Conservation (phyloP, 2,113 vertebrate genomes). For the Boulengeromyrus knoepffleri region DNA sequence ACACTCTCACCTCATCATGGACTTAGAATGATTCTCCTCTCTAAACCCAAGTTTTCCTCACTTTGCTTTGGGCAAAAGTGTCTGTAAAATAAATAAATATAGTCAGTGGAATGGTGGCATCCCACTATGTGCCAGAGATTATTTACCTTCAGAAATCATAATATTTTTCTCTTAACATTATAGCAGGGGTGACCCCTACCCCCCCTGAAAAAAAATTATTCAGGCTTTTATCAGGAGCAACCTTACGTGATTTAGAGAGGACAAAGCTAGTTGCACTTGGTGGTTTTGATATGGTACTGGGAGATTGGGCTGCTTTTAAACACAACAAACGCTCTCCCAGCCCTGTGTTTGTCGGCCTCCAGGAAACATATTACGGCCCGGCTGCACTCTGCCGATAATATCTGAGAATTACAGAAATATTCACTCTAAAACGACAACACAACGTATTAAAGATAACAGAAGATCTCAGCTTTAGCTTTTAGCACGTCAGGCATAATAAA, state of each 20-base stretch:
- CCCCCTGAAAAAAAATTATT: background rate
- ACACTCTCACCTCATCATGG: background rate
- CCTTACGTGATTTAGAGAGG: background rate
- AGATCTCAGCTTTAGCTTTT: background rate
- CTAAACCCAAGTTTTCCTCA: background rate
- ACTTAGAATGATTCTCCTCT: background rate
- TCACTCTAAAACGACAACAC: background rate
- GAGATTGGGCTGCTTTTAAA: background rate
- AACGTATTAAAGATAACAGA: background rate
- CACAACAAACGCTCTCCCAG: background rate
- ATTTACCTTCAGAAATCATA: background rate
- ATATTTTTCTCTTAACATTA: background rate
- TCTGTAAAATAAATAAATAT: background rate
- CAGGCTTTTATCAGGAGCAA: background rate
- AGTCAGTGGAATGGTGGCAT: background rate
- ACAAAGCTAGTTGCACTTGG: background rate
- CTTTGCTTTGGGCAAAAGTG: background rate
- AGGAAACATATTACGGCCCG: background rate
- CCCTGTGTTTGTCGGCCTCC: background rate
- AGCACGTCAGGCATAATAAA: background rate
- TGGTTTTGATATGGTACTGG: background rate
- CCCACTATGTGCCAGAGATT: background rate
- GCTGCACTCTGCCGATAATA: background rate
- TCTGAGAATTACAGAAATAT: background rate
- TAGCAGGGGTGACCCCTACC: background rate